phyloP scores from a whole-genome alignment of 1,140 invertebrate species.

The Teleopsis dalmanni region DNA sequence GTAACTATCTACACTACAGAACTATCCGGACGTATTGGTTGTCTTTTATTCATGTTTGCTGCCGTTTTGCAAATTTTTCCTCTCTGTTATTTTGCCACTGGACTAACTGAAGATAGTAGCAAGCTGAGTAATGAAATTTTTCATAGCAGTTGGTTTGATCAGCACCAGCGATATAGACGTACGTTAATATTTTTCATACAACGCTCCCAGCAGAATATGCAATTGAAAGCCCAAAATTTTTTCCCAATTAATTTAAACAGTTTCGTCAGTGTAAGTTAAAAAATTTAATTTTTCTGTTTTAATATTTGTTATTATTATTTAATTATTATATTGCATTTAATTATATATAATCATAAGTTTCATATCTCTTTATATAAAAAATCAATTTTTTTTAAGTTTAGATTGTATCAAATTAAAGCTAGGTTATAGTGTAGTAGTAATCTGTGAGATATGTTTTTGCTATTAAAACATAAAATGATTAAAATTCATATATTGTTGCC shows the following conservation, averaged over 20 bases:
- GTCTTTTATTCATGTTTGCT: conserved; percentile 19
- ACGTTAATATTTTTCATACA: conserved; percentile 25
- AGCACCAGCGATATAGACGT: conserved; percentile 17
- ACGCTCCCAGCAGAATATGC: conserved; percentile 19
- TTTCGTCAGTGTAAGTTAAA: conserved; percentile 21
- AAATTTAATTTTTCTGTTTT: not conserved
- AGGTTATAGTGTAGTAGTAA: no score
- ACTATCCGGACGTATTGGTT: conserved; percentile 18
- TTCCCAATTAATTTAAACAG: conserved; percentile 24
- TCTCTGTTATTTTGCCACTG: conserved; percentile 22
- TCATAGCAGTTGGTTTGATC: conserved; percentile 22
- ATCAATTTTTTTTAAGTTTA: no score
- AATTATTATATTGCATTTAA: not conserved
- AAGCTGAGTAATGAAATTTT: conserved; percentile 19
- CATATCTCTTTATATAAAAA: no score
- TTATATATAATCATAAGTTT: no score
- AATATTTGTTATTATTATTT: not conserved
- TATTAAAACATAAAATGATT: not conserved
- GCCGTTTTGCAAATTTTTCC: conserved; percentile 23
- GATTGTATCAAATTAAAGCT: no score
- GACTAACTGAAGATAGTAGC: conserved; percentile 20
- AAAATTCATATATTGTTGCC: no score
- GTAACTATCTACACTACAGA: conserved; percentile 22
- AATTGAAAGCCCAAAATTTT: conserved; percentile 22
- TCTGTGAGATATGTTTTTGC: no score